Evolutionary conservation across 2,113 vertebrate species (phyloP).

Genomic region (Hypanus sabinus): DNA sequence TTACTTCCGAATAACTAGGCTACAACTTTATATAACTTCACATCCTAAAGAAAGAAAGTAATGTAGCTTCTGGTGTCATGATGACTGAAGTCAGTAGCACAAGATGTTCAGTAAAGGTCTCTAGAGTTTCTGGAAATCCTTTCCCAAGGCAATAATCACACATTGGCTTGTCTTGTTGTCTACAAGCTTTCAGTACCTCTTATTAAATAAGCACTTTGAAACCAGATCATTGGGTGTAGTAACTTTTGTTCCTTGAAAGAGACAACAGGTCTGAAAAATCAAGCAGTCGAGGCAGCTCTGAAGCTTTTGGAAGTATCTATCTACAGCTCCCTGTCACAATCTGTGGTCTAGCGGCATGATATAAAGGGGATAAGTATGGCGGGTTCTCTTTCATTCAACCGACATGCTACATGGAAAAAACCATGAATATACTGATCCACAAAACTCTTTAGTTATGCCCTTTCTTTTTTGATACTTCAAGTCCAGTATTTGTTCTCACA

Average conservation of each 20-base stretch:
- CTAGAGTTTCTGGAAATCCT: neutral
- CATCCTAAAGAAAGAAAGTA: neutral
- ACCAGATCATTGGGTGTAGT: neutral
- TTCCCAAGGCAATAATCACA: neutral
- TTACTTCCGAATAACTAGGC: neutral
- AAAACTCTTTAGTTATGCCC: neutral
- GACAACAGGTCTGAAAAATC: neutral
- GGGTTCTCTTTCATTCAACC: neutral
- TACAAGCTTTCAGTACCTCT: neutral
- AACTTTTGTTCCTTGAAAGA: neutral
- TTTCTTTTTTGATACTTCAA: neutral
- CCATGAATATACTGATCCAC: neutral
- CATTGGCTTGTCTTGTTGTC: neutral
- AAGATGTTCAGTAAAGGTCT: neutral
- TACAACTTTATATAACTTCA: neutral
- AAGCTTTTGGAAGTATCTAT: neutral
- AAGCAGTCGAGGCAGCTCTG: neutral
- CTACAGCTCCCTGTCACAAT: neutral
- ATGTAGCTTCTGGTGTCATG: neutral
- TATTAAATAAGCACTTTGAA: neutral
- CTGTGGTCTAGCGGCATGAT: neutral
- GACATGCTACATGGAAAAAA: neutral
- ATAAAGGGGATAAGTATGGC: neutral
- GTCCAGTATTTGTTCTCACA: neutral
- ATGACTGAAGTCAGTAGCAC: neutral